Base-by-base conservation (phyloP, 2,888 invertebrate genomes). In the Cheilosia variabilis region DNA sequence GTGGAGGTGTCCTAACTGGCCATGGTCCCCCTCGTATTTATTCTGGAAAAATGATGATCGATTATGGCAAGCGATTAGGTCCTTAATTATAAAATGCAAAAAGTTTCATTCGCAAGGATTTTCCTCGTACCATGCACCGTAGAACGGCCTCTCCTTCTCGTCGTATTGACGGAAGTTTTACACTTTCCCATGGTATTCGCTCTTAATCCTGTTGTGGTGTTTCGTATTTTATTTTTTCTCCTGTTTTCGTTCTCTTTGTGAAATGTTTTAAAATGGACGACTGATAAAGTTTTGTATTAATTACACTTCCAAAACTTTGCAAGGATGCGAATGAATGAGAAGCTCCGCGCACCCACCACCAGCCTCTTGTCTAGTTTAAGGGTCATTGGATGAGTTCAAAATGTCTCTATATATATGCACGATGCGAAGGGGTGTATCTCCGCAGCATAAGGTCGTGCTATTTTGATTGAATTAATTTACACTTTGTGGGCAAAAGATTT, bases 381-480 rank as follows among this genome's bases (percentile, higher is more conserved):
- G 45, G 47, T 68, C 68, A 53, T 15, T 37, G 68, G 52, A 43
- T n/a, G 45, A 43, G 27, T 45, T 60, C 24, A 53, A 17, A 34
- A 41, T 53, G 22, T 31, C 15, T 52, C 5, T 53, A 15, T 19
- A 19, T 24, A 6, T 52, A 27, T 34, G 10, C 13, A 19, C n/a
- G 41, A 24, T 17, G 52, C 19, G 10, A 10, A 17, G 10, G 52
- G 10, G 31, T 9, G 31, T 31, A 31, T 9, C 13, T 34, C 17
- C n/a, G 10, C 47, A 31, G 7, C 19, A 47, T 47, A 47, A 43
- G 65, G 57, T 76, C 66, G 66, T 76, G 66, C 66, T 76, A 66
- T 62, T 77, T 69, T 77, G 77, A 77, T 77, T 77, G 69, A 77
- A 77, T 69, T 77, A 77, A 77, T 77, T 77, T 77, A 69, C 77